phyloP scores from a whole-genome alignment of 2,888 invertebrate genomes.

The Drosophila austrosaltans region DNA sequence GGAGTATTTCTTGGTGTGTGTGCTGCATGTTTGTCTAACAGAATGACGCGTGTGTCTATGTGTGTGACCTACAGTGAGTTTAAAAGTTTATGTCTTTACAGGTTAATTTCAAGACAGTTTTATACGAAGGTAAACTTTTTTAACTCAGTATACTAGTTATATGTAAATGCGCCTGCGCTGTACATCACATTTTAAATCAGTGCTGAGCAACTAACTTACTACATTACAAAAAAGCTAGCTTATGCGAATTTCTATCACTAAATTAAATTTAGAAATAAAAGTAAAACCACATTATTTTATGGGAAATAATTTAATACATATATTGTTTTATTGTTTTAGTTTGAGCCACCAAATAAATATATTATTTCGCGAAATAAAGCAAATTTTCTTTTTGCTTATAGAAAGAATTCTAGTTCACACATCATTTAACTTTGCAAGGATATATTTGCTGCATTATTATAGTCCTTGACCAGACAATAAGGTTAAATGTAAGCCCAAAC shows the following conservation, averaged over 20 bases:
- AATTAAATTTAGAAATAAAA: not conserved
- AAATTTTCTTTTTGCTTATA: not conserved
- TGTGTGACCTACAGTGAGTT: constrained; percentile 3
- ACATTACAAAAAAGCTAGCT: not conserved
- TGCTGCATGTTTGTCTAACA: not conserved
- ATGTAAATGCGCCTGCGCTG: constrained; percentile 4
- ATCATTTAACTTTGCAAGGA: constrained; percentile 3
- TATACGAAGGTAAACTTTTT: not conserved
- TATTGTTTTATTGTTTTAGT: no score
- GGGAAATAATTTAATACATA: no score
- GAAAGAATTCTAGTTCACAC: not conserved
- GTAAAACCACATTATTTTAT: no score
- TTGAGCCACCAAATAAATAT: no score
- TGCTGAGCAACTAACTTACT: not conserved
- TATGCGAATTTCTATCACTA: not conserved
- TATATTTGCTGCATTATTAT: not conserved
- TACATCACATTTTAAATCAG: not conserved
- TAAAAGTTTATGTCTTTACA: not conserved
- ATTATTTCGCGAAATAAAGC: not conserved
- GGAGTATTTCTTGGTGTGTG: not conserved
- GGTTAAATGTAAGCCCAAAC: constrained; percentile 18
- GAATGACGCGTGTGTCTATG: not conserved
- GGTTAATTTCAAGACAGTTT: not conserved
- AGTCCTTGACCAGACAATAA: constrained; percentile 21
- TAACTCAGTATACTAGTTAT: not conserved